Base-by-base conservation (phyloP, 1,140 invertebrate species). In the Cardiocondyla obscurior region DNA sequence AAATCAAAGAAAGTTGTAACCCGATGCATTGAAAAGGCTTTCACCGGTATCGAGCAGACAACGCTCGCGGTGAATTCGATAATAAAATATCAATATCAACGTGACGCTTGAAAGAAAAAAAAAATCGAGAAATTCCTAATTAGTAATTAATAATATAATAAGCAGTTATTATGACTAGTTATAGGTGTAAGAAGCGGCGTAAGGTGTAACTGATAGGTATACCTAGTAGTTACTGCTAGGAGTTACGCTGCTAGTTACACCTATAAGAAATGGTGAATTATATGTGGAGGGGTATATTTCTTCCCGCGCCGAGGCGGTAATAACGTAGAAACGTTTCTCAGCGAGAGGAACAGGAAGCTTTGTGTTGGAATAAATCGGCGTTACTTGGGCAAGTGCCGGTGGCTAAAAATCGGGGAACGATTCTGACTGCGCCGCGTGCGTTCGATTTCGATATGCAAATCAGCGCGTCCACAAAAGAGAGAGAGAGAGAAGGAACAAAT, bases 371-470 rank as follows among this genome's bases (percentile, higher is more conserved):
- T 49, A 33, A 44, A 10, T n/a, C 42, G 25, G 14, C 22, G 22
- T 69, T 53, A 42, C 22, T 39, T 30, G n/a, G 39, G 3, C 22
- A 25, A 64, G 74, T 22, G 30, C 19, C 12, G 8, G 30, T 19
- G 44, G 3, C 14, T 36, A 44, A 25, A 79, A 86, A 86, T 88
- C 64, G 70, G 72, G 49, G n/a, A n/a, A 55, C 19, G 25, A 67
- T 82, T 81, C 46, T 46, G 22, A 49, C 28, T 14, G 55, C 62
- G 76, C 49, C 62, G 76, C 49, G 69, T 65, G 67, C 69, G 70
- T 60, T 70, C 60, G 86, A 84, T 82, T 76, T 55, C 86, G 87
- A 89, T 89, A 88, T 84, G 87, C 81, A 89, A 89, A 89, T 88
- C 86, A 89, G 67, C 82, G 62, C 62, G 60, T 49, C 72, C 70